phyloP scores from a whole-genome alignment of 1,140 invertebrate species.

The Gyrodactylus bullatarudis region DNA sequence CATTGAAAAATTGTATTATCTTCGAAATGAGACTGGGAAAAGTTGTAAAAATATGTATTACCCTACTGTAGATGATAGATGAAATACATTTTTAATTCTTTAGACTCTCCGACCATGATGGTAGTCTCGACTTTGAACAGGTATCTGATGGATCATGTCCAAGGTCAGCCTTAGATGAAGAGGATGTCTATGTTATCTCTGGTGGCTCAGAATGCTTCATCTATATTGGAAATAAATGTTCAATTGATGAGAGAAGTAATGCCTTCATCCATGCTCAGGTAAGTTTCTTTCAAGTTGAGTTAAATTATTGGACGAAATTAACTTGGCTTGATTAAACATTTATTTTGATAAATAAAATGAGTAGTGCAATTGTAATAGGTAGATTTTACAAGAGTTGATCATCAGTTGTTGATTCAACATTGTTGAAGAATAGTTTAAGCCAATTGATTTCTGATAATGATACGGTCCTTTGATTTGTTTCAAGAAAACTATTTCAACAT shows the following conservation, averaged over 20 bases:
- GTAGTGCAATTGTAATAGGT: not conserved
- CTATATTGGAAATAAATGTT: conserved; percentile 42
- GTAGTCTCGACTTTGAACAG: not conserved
- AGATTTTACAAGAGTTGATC: not conserved
- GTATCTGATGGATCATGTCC: not conserved
- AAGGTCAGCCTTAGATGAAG: not conserved
- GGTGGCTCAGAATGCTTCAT: conserved; percentile 32
- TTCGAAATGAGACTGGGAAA: too few species aligned
- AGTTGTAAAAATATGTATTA: not conserved
- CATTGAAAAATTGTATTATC: not conserved
- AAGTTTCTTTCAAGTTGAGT: conserved; percentile 8
- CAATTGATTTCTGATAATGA: too few species aligned
- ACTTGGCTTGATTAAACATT: not conserved
- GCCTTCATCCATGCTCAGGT: conserved; percentile 17
- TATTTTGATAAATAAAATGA: not conserved
- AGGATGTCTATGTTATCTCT: conserved; percentile 48
- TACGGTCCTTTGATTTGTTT: too few species aligned
- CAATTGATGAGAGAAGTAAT: conserved; percentile 19
- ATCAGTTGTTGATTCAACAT: not conserved
- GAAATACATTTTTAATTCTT: not conserved
- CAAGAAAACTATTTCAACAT: too few species aligned
- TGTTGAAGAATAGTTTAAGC: not conserved
- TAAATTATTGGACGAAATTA: not conserved
- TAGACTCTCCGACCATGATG: not conserved
- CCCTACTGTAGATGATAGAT: not conserved